These are phyloP conservation scores for Argya squamiceps DNA, from an alignment of 2,797 vertebrate genomes.

Conservation along the genomic window DNA sequence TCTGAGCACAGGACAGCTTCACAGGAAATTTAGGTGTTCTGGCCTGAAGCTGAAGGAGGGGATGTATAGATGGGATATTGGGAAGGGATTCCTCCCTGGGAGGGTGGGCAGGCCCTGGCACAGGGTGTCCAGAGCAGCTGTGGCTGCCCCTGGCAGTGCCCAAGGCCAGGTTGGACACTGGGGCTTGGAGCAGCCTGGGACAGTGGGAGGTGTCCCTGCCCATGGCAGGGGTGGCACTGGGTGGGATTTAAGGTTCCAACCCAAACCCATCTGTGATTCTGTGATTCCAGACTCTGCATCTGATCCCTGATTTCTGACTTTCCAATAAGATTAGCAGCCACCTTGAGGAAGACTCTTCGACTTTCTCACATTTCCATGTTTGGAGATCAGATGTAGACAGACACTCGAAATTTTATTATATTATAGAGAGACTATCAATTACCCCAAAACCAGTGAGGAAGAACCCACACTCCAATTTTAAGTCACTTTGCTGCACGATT, in stretches of 20 bases:
- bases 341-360: not conserved
- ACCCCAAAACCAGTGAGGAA: not conserved
- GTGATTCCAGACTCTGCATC: not conserved
- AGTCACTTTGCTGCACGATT: not conserved
- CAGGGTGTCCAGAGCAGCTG: not conserved
- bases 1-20: fast-evolving
- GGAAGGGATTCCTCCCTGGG: fast-evolving
- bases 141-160: not conserved
- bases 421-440: fast-evolving
- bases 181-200: not conserved
- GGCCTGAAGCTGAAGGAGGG: not conserved
- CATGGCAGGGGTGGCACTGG: fast-evolving
- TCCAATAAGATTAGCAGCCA: not conserved
- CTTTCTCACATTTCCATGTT: not conserved
- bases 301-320: not conserved
- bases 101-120: not conserved
- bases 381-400: not conserved
- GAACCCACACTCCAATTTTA: not conserved
- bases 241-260: not conserved
- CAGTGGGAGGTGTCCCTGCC: not conserved
- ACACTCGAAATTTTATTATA: not conserved
- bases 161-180: not conserved
- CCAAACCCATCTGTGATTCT: not conserved
- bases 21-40: not conserved
- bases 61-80: fast-evolving